Conservation (phyloP, 1,140 invertebrate species). For the Lordiphosa collinella region DNA sequence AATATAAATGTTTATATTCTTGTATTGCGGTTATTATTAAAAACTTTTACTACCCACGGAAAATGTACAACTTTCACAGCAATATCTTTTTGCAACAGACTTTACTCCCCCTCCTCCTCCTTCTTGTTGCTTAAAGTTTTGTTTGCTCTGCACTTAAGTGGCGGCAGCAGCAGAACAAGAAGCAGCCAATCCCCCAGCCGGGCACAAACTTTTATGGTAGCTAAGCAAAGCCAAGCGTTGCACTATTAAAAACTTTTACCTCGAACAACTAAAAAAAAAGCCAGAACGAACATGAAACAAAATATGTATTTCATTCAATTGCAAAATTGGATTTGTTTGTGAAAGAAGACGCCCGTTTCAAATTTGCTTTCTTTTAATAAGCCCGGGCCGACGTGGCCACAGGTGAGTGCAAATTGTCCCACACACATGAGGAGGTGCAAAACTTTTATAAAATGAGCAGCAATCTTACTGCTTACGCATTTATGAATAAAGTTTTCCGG, state of each 20-base stretch:
- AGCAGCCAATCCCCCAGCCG: conserved; percentile 29
- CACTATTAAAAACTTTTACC: conserved; percentile 69
- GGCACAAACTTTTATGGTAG: conserved; percentile 44
- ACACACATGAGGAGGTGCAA: conserved; percentile 4
- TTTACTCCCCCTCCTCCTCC: neutral
- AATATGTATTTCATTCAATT: conserved; percentile 45
- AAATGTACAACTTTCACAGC: conserved; percentile 55
- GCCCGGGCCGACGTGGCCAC: conserved; percentile 11
- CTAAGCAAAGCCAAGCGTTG: conserved; percentile 60
- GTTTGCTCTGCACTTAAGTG: conserved; percentile 68
- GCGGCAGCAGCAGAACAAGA: conserved; percentile 25
- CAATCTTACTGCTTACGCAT: conserved; percentile 15
- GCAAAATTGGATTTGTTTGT: conserved; percentile 58
- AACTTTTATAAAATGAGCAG: conserved; percentile 25
- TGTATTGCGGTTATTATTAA: conserved; percentile 78
- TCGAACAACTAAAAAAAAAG: neutral
- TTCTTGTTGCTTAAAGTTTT: conserved; percentile 46
- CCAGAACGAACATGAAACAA: neutral
- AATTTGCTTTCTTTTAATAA: conserved; percentile 22
- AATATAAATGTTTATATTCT: conserved; percentile 79
- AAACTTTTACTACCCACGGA: conserved; percentile 67
- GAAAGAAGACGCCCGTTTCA: conserved; percentile 15
- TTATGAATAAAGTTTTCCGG: conserved; percentile 41
- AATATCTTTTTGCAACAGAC: conserved; percentile 48
- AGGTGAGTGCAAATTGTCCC: conserved; percentile 10